phyloP scores from a whole-genome alignment of 2,113 vertebrate species.

The Plecotus auritus region DNA sequence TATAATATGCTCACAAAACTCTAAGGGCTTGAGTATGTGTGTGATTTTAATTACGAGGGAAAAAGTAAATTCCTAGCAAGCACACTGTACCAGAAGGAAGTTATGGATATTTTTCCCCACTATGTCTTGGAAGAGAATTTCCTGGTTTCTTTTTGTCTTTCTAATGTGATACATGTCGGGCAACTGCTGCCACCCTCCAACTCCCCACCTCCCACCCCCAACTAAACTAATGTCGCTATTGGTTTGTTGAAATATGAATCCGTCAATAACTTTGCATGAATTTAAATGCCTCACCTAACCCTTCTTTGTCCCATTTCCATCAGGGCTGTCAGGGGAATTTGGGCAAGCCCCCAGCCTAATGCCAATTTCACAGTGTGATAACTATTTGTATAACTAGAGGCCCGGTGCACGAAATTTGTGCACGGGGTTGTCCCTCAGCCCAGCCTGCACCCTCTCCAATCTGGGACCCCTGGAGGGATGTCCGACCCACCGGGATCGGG shows the following conservation, averaged over 20 bases:
- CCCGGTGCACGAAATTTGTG: too few species aligned
- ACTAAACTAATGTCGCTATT: neutral
- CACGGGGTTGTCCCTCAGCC: too few species aligned
- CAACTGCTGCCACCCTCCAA: neutral
- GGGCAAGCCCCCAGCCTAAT: neutral
- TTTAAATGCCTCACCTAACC: neutral
- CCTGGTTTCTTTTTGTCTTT: constrained; percentile 31
- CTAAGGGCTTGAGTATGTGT: neutral
- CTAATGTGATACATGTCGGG: neutral
- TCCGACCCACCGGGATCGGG: too few species aligned
- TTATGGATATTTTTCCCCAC: neutral
- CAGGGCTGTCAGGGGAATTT: neutral
- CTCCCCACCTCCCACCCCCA: neutral
- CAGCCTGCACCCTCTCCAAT: too few species aligned
- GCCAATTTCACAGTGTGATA: neutral
- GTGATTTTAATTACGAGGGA: constrained; percentile 20
- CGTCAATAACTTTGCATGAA: neutral
- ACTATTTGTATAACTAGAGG: neutral
- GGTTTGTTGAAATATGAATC: constrained; percentile 8
- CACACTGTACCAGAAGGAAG: constrained; percentile 8
- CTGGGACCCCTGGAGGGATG: too few species aligned
- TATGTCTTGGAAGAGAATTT: constrained; percentile 45
- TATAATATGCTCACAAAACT: neutral
- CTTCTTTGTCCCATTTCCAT: neutral
- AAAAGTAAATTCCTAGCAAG: constrained; percentile 42